Evolutionary conservation across 2,888 invertebrate genomes (phyloP), one percentile per base, ranked within the genome.

Genomic region (Ctena decussata): DNA sequence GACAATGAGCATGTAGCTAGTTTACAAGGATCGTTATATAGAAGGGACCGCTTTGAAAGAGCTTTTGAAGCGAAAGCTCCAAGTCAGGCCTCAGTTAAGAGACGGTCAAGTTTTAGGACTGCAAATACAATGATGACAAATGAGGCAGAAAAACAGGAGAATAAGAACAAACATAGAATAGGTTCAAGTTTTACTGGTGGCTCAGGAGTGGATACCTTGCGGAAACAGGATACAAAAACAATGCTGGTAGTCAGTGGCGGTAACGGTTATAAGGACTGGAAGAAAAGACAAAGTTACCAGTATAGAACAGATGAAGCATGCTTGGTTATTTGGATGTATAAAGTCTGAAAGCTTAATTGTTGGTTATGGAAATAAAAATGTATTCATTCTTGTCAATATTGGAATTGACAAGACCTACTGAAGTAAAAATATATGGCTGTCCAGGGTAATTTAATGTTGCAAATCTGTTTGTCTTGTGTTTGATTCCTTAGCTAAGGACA

Each of bases 171-270:
- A 24, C 65, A 65, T 21, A 65, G 57, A n/a, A 65, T 86, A 0
- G 82, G 84, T 6, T 74, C 78, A 11, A 89, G 89, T 77, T 89
- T 89, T 39, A 72, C 77, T 0, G 30, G 57, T 12, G 86, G 89
- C 0, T 82, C 85, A 0, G 80, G 79, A 12, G 65, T 86, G 2
- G 89, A 90, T n/a, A 89, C 90, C 18, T 39, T 91, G 57, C 78
- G 85, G 37, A 91, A 86, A 60, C 85, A 89, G 46, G 86, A 89
- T 44, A 86, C 90, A 72, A 94, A 94, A 79, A 93, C 94, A 5
- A 92, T 94, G 32, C 89, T 95, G 65, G 91, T 95, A 6, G 87
- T 95, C 0, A 94, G 93, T 81, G 95, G 95, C 0, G 95, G 95
- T 0, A 94, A 95, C 73, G 95, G 95, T 0, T 94, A 95, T 77